Conservation (phyloP, 2,113 vertebrate genomes). For the Rostratula benghalensis region DNA sequence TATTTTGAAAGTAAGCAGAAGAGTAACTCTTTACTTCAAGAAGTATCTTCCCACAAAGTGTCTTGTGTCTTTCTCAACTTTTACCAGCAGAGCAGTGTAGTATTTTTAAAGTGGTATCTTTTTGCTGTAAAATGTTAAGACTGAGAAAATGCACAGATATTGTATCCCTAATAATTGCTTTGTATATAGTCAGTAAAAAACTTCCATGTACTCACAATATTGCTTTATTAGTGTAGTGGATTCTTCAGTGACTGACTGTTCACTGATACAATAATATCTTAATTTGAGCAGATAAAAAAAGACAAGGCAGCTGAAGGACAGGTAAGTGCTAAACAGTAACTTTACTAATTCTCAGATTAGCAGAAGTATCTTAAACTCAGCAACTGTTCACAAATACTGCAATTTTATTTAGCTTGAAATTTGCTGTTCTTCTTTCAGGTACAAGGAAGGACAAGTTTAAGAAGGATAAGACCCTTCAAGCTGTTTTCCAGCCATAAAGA, state of each 20-base stretch:
- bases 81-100: background rate
- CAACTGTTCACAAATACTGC: background rate
- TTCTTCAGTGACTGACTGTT: background rate
- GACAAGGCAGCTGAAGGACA: background rate
- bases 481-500: background rate
- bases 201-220: background rate
- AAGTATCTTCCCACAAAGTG: background rate
- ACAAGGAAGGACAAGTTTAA: background rate
- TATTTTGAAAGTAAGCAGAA: background rate
- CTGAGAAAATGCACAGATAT: background rate
- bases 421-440: background rate
- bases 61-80: background rate
- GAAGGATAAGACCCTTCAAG: background rate
- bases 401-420: background rate
- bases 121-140: background rate
- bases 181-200: background rate
- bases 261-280: background rate
- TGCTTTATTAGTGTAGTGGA: background rate
- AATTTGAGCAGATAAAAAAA: background rate
- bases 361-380: background rate
- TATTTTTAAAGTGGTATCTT: background rate
- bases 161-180: background rate
- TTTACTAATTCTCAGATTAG: background rate
- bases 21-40: background rate
- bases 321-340: background rate